phyloP scores from a whole-genome alignment of 2,888 invertebrate species.

The Lomographa bimaculata region DNA sequence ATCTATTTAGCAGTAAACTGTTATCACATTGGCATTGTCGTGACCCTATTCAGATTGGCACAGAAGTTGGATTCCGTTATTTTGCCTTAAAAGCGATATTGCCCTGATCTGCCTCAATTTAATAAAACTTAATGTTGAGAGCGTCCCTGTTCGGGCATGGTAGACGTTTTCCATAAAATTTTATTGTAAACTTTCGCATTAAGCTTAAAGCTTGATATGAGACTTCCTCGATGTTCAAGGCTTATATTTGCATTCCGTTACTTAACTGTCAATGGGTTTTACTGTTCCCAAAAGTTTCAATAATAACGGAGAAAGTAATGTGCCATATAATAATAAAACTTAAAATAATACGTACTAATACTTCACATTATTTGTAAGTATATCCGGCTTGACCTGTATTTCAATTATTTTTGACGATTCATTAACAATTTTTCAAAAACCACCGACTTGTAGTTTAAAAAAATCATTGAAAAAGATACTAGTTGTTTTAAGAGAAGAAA shows the following conservation, averaged over 20 bases:
- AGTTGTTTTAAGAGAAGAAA: too few relatives aligned
- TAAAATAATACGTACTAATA: too few relatives aligned
- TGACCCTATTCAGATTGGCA: conserved; percentile 1
- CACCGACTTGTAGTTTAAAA: too few relatives aligned
- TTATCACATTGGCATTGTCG: not conserved
- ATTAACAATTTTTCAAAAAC: too few relatives aligned
- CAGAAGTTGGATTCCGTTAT: conserved; percentile 12
- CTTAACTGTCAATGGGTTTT: conserved; percentile 1
- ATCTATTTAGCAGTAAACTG: not conserved
- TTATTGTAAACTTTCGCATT: conserved; percentile 16
- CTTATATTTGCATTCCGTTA: conserved; percentile 16
- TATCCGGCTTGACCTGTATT: too few relatives aligned
- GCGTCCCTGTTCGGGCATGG: conserved; percentile 11
- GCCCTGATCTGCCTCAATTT: conserved; percentile 22
- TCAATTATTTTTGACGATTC: too few relatives aligned
- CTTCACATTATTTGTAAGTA: too few relatives aligned
- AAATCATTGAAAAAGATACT: too few relatives aligned
- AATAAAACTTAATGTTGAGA: conserved; percentile 24
- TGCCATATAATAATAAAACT: too few relatives aligned
- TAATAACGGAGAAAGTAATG: too few relatives aligned
- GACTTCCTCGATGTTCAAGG: conserved; percentile 10
- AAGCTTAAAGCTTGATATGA: conserved; percentile 7
- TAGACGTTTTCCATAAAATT: conserved; percentile 18
- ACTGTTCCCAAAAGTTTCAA: too few relatives aligned
- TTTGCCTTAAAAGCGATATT: conserved; percentile 6